A percentile compares a stretch with the other conserved stretches of the same genome.
Conservation (phyloP, 2,797 vertebrate species). For the Etheostoma perlongum region DNA sequence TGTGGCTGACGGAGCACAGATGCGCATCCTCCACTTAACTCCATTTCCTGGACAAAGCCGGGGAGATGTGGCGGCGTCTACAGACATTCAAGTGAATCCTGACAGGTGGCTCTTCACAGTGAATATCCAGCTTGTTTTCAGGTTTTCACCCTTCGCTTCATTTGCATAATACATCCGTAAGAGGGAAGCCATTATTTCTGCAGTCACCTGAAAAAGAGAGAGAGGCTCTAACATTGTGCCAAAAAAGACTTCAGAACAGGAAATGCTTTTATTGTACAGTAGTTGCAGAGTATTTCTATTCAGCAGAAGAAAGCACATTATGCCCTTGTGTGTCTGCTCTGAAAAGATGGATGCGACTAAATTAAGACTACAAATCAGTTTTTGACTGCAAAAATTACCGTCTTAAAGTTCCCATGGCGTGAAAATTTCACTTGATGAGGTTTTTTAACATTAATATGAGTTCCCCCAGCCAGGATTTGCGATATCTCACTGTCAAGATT, state of each 20-base stretch:
- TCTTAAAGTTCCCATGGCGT: no score
- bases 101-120: constrained; percentile 33
- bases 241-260: constrained; percentile 3
- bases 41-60: constrained; percentile 24
- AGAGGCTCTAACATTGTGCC: not conserved
- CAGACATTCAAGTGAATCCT: constrained; percentile 13
- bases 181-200: constrained; percentile 24
- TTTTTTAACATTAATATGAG: no score
- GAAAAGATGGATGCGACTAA: constrained; percentile 3
- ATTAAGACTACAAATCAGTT: not conserved
- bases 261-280: not conserved
- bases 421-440: no score
- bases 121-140: constrained; percentile 14
- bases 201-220: constrained; percentile 10
- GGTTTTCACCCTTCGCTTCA: constrained; percentile 25
- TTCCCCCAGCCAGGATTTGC: no score
- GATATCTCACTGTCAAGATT: no score
- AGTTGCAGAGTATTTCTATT: not conserved
- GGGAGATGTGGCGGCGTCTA: not conserved
- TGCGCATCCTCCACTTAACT: constrained; percentile 4
- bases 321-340: not conserved
- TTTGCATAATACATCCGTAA: not conserved
- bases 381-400: not conserved
- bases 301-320: not conserved
- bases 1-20: not conserved